Base-by-base conservation (phyloP, 1,140 invertebrate species). In the Myzus persicae region DNA sequence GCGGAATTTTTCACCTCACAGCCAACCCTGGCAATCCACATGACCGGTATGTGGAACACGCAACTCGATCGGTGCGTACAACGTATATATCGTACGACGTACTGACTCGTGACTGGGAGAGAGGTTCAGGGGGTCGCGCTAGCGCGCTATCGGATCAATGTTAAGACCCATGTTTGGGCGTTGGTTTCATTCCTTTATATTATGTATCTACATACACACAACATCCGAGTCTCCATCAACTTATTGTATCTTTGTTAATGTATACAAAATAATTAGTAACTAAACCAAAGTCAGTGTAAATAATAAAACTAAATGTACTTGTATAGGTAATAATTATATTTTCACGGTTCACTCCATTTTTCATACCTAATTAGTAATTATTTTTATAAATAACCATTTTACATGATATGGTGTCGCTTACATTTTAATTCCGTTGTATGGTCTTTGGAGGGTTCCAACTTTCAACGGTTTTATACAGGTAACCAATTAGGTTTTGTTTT, bases 131-230 rank as follows among this genome's bases (percentile, higher is more conserved):
- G 51, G 51, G 48, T 59, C 90, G 54, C 90, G 38, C 46, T 89
- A 44, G 87, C 31, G 36, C 46, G 48, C 54, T 38, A 42, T 67
- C 54, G 90, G 90, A 91, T 91, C 90, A 42, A 91, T 91, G 90
- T 91, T 91, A 91, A 91, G 90, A 91, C 82, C 54, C 89, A 40
- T 90, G 90, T 67, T 67, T 40, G 90, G 90, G 90, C 90, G 90
- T 91, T 91, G 90, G 90, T 91, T 67, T 40, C 38, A 40, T 59
- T 91, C 38, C 54, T 59, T 67, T 36, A 40, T 67, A 40, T 76
- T 67, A 40, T 76, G 90, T 67, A 59, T 31, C 59, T 67, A 89
- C 38, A 42, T 42, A 42, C 31, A 31, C 42, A 22, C 36, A 38
- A 54, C 88, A 90, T 24, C 31, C n/a, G 2, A 89, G n/a, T 7